phyloP scores from a whole-genome alignment of 2,888 invertebrate genomes.

The Caenorhabditis sp. region DNA sequence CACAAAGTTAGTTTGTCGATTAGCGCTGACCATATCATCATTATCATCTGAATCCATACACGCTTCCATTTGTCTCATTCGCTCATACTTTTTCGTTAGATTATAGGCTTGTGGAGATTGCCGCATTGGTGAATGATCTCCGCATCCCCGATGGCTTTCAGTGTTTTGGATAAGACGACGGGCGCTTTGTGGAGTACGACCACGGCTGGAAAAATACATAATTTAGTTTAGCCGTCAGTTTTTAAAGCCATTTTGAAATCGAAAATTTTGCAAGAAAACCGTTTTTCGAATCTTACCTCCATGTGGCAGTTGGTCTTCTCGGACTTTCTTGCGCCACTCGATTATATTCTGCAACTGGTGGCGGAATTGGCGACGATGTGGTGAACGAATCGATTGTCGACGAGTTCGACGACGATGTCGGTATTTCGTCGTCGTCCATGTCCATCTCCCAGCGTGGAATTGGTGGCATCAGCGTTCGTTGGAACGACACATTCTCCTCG shows the following conservation, averaged over 20 bases:
- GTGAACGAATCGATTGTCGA: conserved; percentile 19
- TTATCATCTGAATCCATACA: conserved; percentile 21
- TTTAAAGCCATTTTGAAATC: neutral
- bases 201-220: neutral
- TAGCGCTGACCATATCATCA: neutral
- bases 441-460: neutral
- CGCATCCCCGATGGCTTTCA: neutral
- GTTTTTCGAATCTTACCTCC: neutral
- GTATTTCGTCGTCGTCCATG: conserved; percentile 9
- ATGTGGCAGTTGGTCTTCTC: conserved; percentile 8
- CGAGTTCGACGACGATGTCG: conserved; percentile 32
- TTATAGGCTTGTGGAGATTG: neutral
- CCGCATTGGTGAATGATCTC: neutral
- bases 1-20: neutral
- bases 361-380: neutral
- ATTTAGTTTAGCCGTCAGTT: conserved; percentile 12
- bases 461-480: neutral
- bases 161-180: neutral
- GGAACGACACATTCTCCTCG: conserved; percentile 19
- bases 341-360: conserved; percentile 10
- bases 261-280: neutral
- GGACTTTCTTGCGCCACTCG: too few species aligned
- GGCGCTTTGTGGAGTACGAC: conserved; percentile 1
- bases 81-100: conserved; percentile 12
- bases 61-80: conserved; percentile 23